These are phyloP conservation scores for Crotalus horridus DNA, from an alignment of 2,113 vertebrate genomes.

Conservation along the genomic window DNA sequence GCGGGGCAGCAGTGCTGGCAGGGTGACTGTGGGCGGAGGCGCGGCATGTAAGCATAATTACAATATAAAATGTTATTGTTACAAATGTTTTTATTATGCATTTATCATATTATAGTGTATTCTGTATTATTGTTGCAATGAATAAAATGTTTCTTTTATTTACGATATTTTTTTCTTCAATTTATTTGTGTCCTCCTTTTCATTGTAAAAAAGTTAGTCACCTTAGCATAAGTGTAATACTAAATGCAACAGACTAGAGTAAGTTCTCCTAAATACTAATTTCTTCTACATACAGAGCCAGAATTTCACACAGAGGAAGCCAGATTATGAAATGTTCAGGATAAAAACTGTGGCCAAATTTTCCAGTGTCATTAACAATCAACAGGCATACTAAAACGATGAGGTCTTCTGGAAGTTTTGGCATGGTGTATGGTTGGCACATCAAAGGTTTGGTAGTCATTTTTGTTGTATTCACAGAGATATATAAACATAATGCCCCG, in stretches of 20 bases:
- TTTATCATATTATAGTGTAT: too few species aligned
- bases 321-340: constrained; percentile 16
- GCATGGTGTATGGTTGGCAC: neutral
- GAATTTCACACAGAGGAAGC: constrained; percentile 2
- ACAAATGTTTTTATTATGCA: too few species aligned
- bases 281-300: constrained; percentile 7
- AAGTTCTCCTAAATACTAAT: neutral
- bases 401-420: constrained; percentile 4
- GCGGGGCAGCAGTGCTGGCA: too few species aligned
- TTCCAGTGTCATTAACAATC: neutral
- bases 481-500: neutral
- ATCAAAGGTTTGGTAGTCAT: neutral
- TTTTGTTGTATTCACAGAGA: neutral
- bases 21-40: too few species aligned
- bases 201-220: too few species aligned
- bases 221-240: neutral
- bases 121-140: too few species aligned
- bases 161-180: too few species aligned
- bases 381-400: neutral
- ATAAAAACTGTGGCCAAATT: constrained; percentile 5
- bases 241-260: neutral
- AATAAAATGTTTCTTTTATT: too few species aligned
- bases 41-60: too few species aligned
- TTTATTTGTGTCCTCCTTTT: too few species aligned
- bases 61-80: too few species aligned